phyloP scores from a whole-genome alignment of 2,113 vertebrate genomes.

The Montifringilla adamsi region DNA sequence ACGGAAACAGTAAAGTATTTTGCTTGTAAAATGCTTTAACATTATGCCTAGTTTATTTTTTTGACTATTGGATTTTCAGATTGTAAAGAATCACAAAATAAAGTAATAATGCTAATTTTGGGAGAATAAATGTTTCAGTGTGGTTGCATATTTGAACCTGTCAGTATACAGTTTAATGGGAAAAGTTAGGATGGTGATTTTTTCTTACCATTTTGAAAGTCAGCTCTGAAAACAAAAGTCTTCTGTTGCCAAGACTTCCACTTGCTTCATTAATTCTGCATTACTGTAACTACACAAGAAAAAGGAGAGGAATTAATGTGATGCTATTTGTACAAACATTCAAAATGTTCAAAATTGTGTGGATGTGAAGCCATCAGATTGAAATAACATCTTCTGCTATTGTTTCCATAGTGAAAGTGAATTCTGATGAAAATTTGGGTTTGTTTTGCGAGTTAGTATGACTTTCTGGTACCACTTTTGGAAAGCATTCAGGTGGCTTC shows the following conservation, averaged over 20 bases:
- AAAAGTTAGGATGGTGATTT: not conserved
- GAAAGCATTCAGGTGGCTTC: not conserved
- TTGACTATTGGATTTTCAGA: slow-evolving; percentile 70
- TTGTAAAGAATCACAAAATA: slow-evolving; percentile 76
- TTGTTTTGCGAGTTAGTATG: not conserved
- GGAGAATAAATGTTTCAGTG: slow-evolving; percentile 44
- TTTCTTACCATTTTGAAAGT: not conserved
- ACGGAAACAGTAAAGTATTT: slow-evolving; percentile 71
- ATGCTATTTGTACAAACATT: not conserved
- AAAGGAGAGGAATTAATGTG: not conserved
- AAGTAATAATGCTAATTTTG: slow-evolving; percentile 71
- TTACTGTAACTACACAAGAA: not conserved
- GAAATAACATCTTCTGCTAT: not conserved
- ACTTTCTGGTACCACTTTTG: not conserved
- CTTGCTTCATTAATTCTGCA: not conserved
- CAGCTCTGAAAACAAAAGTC: not conserved
- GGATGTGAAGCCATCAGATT: not conserved
- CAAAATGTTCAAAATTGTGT: not conserved
- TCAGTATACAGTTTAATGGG: not conserved
- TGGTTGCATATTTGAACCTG: not conserved
- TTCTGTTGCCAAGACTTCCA: not conserved
- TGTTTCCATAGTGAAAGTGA: not conserved
- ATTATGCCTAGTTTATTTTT: slow-evolving; percentile 70
- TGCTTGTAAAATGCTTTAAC: slow-evolving; percentile 80
- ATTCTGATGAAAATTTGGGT: not conserved